Evolutionary conservation across 1,140 invertebrate genomes (phyloP).

Genomic region (Calliphora vicina): DNA sequence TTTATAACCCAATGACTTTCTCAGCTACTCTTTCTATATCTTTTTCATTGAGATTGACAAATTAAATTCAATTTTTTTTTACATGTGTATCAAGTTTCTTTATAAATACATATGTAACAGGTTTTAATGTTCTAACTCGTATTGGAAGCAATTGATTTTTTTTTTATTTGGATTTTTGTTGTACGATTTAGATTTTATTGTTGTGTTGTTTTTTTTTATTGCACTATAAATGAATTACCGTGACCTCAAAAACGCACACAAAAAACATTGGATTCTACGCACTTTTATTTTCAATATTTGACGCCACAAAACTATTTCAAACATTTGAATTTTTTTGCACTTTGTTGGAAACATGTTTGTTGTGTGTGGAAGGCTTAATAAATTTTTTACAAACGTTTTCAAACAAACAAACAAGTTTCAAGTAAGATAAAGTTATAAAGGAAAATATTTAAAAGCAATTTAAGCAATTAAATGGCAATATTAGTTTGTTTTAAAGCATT

Average conservation of each 20-base stretch:
- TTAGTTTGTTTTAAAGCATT: too few species aligned
- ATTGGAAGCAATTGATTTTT: background rate
- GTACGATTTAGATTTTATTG: constrained; percentile 3
- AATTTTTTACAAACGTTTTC: background rate
- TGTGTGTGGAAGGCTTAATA: background rate
- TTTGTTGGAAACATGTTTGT: background rate
- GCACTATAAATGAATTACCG: constrained; percentile 1
- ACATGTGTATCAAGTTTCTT: background rate
- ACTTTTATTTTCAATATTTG: constrained; percentile 14
- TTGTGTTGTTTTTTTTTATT: background rate
- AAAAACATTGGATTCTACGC: constrained; percentile 16
- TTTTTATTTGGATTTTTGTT: background rate
- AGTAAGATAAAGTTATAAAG: too few species aligned
- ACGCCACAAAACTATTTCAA: constrained; percentile 30
- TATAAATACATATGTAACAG: background rate
- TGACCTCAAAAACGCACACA: constrained; percentile 12
- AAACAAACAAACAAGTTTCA: background rate
- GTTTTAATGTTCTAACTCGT: background rate
- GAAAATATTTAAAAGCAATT: too few species aligned
- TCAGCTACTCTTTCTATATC: too few species aligned
- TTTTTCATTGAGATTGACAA: too few species aligned
- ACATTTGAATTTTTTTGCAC: background rate
- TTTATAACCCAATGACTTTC: too few species aligned
- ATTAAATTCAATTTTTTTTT: background rate
- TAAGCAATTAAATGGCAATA: too few species aligned